A percentile compares a stretch with the other conserved stretches of the same genome.
These are phyloP conservation scores for Mastigias papua DNA, from an alignment of 30 jellyfish, hydroid and myxozoan species.

Conservation along the genomic window DNA sequence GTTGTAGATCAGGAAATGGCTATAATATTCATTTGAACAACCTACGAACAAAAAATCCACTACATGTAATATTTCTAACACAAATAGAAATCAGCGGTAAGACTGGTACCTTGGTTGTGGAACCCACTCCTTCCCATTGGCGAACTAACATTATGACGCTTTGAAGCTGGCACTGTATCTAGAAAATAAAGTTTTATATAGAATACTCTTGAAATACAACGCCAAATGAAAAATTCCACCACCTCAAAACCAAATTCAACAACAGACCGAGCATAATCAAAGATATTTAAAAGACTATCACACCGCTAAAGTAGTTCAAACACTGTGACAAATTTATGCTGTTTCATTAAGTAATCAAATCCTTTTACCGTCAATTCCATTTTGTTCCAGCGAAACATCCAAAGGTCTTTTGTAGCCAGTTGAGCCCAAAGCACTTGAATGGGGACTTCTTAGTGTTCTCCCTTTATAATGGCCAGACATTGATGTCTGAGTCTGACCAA, in stretches of 20 bases:
- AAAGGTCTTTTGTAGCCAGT: slow-evolving; percentile 92
- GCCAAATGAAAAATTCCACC: neutral
- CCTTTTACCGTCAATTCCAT: slow-evolving; percentile 73
- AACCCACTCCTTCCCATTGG: slow-evolving; percentile 87
- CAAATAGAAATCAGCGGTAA: no score
- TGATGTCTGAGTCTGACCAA: slow-evolving; percentile 83
- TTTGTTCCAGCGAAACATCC: slow-evolving; percentile 75
- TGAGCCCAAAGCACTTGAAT: slow-evolving; percentile 39
- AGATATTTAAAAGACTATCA: no score
- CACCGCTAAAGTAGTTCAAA: no score
- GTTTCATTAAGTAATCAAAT: neutral
- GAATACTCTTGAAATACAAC: neutral
- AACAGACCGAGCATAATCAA: no score
- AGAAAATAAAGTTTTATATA: neutral
- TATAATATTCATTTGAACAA: no score
- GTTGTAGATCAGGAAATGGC: no score
- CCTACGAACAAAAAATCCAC: no score
- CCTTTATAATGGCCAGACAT: slow-evolving; percentile 84
- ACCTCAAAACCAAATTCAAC: neutral
- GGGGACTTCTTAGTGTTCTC: slow-evolving; percentile 83
- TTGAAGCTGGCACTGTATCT: slow-evolving; percentile 87
- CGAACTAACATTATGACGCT: slow-evolving; percentile 88
- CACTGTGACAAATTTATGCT: no score
- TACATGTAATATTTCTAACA: no score
- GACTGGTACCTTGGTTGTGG: slow-evolving; percentile 85